Evolutionary conservation across 2,888 invertebrate genomes (phyloP), one percentile per base, ranked within the genome.

Genomic region (Seira sanloemensis): DNA sequence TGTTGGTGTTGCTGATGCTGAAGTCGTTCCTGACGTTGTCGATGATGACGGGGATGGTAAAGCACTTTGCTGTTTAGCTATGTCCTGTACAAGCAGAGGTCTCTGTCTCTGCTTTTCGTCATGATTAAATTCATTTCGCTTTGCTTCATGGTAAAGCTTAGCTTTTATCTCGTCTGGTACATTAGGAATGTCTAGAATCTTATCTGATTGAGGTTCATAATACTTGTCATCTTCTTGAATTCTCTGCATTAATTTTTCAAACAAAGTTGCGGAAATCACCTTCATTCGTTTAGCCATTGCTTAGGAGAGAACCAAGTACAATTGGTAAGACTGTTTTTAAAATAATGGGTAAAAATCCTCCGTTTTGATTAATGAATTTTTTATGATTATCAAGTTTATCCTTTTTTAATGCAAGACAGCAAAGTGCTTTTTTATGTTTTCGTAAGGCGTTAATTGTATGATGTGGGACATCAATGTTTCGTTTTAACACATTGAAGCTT

Each of bases 331-430:
- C 72, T 1, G 78, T 37, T 26, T 16, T 1, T 4, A 78, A 18
- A 1, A 78, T 24, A 65, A 78, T 23, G n/a, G n/a, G n/a, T n/a
- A n/a, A n/a, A n/a, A n/a, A n/a, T 1, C 69, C 72, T 5, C 78
- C 78, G 26, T 69, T 54, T 18, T 78, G 78, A 16, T 37, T 25
- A 0, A 78, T 18, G 0, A 66, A 18, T 18, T n/a, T 68, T 78
- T 19, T 72, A 4, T 46, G n/a, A n/a, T 65, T 65, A 9, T 1
- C 2, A 21, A 62, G 16, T 2, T 58, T 21, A 7, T 50, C 18
- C 1, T 65, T 78, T 66, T 65, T 62, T 2, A 46, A 7, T 1
- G 46, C 65, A 1, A 71, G 16, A 7, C 19, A 4, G 7, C 37
- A 19, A 19, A 62, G n/a, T 5, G 23, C 21, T 46, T 16, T 19